A percentile compares a stretch with the other conserved stretches of the same genome.
Conservation (phyloP, 2,113 vertebrate species). For the Aegotheles bennettii region DNA sequence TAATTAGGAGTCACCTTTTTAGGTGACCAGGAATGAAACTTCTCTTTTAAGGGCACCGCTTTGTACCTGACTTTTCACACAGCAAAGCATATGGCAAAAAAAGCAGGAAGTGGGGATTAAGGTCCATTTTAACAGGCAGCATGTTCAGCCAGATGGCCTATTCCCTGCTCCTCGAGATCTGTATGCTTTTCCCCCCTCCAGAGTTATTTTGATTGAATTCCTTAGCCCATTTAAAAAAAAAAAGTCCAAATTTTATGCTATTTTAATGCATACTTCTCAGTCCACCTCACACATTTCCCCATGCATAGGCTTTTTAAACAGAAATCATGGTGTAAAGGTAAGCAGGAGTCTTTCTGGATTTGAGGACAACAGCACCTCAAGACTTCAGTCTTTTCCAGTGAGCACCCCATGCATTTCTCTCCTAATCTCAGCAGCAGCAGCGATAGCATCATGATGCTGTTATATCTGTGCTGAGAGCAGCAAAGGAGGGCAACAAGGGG, state of each 20-base stretch:
- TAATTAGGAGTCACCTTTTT: constrained; percentile 53
- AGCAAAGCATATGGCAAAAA: constrained; percentile 45
- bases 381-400: neutral
- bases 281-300: neutral
- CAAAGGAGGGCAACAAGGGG: neutral
- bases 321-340: neutral
- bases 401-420: neutral
- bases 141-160: constrained; percentile 52
- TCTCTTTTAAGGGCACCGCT: constrained; percentile 22
- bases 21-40: constrained; percentile 31
- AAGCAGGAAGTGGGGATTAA: constrained; percentile 63
- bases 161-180: constrained; percentile 14
- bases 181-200: neutral
- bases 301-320: neutral
- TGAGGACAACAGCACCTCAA: neutral
- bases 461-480: neutral
- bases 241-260: neutral
- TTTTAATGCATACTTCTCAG: neutral
- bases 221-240: neutral
- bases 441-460: neutral
- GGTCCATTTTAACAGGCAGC: constrained; percentile 45
- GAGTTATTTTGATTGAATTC: constrained; percentile 31
- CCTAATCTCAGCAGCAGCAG: neutral
- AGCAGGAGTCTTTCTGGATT: neutral
- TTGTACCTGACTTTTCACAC: constrained; percentile 46